Base-by-base conservation (phyloP, 2,888 invertebrate genomes). In the Conistra vaccinii region DNA sequence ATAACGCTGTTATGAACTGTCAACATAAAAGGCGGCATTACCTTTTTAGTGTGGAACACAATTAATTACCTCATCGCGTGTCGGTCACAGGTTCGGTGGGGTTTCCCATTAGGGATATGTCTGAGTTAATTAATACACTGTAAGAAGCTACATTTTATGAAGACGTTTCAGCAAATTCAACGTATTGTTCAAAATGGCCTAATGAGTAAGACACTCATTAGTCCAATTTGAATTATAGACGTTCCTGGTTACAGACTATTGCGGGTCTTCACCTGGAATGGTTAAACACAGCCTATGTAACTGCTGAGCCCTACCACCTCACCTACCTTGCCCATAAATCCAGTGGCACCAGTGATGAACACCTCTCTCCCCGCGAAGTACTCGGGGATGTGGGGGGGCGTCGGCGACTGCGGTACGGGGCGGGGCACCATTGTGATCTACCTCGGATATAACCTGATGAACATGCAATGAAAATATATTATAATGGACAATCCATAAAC, bases 251-350 rank as follows among this genome's bases (percentile, higher is more conserved):
- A 42, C 42, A 26, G 26, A 26, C 39, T 26, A 42, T 20, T 26
- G 17, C 12, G 20, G 26, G 20, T 12, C n/a, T n/a, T n/a, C 17
- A 9, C n/a, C 14, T 17, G 17, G 1, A n/a, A 17, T n/a, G 2
- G 17, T 35, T 23, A 3, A 39, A 1, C 35, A 14, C 20, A 68
- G 26, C 45, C 12, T 29, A n/a, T 29, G 26, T 35, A 45, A 6
- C 39, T 32, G 5, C 17, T 29, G 39, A 51, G 42, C 1, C 10
- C 17, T 9, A 35, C 35, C 5, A 20, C 3, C 10, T n/a, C 17
- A 42, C 55, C 0, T 76, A 98, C 98, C 96, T 98, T 98, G 69
- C 98, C 98, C 95, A 98, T 97, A 90, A 98, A 98, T 17, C 98
- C 98, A 0, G 98, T 98, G 48, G 97, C 98, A 65, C 98, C 98